A percentile compares a stretch with the other conserved stretches of the same genome.
Conservation (phyloP, 2,113 vertebrate species). For the Myotis davidii region DNA sequence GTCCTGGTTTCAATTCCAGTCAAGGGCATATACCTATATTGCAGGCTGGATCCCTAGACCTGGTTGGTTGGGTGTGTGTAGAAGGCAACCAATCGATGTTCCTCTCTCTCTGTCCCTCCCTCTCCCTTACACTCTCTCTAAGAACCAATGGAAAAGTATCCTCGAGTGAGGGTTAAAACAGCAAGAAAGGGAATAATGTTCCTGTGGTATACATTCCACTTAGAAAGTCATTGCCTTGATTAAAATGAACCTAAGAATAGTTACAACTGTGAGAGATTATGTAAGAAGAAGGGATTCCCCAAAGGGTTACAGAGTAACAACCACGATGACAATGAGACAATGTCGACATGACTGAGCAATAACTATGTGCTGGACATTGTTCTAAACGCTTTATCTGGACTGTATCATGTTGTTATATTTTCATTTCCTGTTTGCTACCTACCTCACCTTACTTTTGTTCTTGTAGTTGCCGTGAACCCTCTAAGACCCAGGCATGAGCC, state of each 20-base stretch:
- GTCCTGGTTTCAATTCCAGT: too few relatives aligned
- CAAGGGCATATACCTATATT: too few relatives aligned
- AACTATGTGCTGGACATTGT: background rate
- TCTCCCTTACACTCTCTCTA: too few relatives aligned
- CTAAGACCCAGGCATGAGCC: background rate
- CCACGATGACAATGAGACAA: background rate
- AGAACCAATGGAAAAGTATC: too few relatives aligned
- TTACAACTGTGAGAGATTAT: too few relatives aligned
- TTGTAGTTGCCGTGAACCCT: background rate
- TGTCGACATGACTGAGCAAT: background rate
- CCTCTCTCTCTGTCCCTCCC: too few relatives aligned
- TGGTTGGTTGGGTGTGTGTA: too few relatives aligned
- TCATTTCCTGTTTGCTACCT: background rate
- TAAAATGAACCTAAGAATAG: background rate
- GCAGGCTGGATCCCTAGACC: too few relatives aligned
- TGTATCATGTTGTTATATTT: background rate
- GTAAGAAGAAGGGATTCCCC: background rate
- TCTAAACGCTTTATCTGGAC: background rate
- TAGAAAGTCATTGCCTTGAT: background rate
- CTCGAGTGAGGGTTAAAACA: background rate
- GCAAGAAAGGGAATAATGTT: background rate
- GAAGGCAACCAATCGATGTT: too few relatives aligned
- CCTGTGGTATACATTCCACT: background rate
- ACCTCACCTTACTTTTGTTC: background rate
- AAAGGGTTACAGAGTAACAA: background rate